Conservation (phyloP, 1,140 invertebrate species). For the Calliopsis andreniformis region DNA sequence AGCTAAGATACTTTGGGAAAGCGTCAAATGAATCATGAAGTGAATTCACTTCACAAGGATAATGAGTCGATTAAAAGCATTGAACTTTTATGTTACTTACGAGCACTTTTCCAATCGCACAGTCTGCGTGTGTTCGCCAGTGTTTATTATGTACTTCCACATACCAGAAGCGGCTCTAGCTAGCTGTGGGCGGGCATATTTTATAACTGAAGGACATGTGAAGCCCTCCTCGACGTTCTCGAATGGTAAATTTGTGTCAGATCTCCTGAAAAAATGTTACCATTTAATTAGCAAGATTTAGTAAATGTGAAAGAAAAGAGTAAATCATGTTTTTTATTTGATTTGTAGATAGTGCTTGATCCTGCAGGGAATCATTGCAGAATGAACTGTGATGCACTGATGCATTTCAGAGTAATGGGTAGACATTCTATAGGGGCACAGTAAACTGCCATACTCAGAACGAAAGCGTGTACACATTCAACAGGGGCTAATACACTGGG, state of each 20-base stretch:
- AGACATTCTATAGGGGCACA: not conserved
- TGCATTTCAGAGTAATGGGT: not conserved
- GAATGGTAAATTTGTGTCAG: conserved; percentile 74
- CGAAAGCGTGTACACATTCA: too few species aligned
- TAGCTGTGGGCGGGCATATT: conserved; percentile 90
- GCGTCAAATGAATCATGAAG: not conserved
- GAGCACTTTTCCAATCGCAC: conserved; percentile 91
- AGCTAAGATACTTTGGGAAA: not conserved
- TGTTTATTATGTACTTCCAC: conserved; percentile 95
- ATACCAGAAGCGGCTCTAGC: conserved; percentile 90
- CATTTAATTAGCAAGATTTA: not conserved
- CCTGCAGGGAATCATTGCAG: not conserved
- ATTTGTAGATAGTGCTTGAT: not conserved
- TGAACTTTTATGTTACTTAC: conserved; percentile 80
- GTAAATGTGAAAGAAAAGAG: not conserved
- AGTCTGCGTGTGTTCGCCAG: conserved; percentile 92
- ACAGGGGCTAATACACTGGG: too few species aligned
- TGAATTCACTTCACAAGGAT: not conserved
- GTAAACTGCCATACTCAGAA: too few species aligned
- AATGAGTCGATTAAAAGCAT: not conserved
- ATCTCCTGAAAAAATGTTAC: conserved; percentile 79
- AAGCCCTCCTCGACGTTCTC: conserved; percentile 85
- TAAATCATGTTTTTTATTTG: conserved; percentile 1
- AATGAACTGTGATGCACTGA: not conserved
- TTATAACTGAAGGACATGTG: conserved; percentile 92